A percentile compares a stretch with the other conserved stretches of the same genome.
These are phyloP conservation scores for Drosophila flavopinicola DNA, from an alignment of 2,888 invertebrate species.

Conservation along the genomic window DNA sequence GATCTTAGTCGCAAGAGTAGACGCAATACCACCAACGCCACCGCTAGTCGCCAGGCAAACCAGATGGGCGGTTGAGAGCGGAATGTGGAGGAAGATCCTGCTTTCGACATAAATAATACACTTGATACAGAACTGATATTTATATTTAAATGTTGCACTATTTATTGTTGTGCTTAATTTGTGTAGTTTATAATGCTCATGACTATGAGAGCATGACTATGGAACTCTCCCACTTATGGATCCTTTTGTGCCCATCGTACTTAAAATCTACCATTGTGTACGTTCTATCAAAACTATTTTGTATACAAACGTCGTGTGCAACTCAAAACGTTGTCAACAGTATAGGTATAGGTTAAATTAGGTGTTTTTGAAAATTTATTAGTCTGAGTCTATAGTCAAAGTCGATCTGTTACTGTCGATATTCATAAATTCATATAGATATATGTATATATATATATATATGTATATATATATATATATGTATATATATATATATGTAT, in stretches of 20 bases:
- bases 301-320: slow-evolving; percentile 35
- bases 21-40: slow-evolving; percentile 65
- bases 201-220: slow-evolving; percentile 21
- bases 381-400: slow-evolving; percentile 53
- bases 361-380: slow-evolving; percentile 56
- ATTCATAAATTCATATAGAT: slow-evolving; percentile 33
- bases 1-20: slow-evolving; percentile 62
- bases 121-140: slow-evolving; percentile 69
- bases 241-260: background rate
- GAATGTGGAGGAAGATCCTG: slow-evolving; percentile 10
- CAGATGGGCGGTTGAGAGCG: slow-evolving; percentile 52
- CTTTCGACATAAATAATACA: slow-evolving; percentile 38
- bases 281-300: slow-evolving; percentile 13
- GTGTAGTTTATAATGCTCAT: slow-evolving; percentile 36
- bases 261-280: slow-evolving; percentile 3
- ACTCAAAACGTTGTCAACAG: slow-evolving; percentile 45
- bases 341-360: slow-evolving; percentile 44
- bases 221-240: background rate
- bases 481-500: slow-evolving; percentile 30
- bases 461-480: slow-evolving; percentile 32
- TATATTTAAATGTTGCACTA: slow-evolving; percentile 56
- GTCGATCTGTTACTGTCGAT: slow-evolving; percentile 31
- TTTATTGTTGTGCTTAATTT: slow-evolving; percentile 58
- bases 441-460: slow-evolving; percentile 18
- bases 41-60: slow-evolving; percentile 68